These are phyloP conservation scores for Napeogenes sylphis DNA, from an alignment of 2,888 invertebrate species.

Conservation along the genomic window DNA sequence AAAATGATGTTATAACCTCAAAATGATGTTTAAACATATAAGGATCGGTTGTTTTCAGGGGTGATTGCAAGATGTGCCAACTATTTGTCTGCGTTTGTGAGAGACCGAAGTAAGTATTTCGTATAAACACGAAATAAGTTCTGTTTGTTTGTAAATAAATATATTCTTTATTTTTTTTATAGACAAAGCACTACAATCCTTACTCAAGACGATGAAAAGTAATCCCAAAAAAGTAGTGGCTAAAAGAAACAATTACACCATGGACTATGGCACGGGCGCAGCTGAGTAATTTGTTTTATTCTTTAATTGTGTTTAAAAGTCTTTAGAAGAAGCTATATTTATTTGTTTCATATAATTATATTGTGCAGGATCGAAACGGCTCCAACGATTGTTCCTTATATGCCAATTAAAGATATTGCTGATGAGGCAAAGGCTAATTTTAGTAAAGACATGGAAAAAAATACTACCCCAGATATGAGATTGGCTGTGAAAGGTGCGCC, in stretches of 20 bases:
- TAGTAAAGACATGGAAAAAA: slow-evolving; percentile 40
- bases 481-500: slow-evolving; percentile 49
- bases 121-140: neutral
- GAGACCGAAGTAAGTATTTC: slow-evolving; percentile 50
- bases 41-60: slow-evolving; percentile 42
- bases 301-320: neutral
- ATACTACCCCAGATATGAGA: slow-evolving; percentile 43
- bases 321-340: no score
- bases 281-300: slow-evolving; percentile 42
- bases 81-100: slow-evolving; percentile 54
- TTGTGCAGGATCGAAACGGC: slow-evolving; percentile 45
- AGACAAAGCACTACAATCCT: slow-evolving; percentile 45
- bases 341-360: neutral
- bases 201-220: slow-evolving; percentile 51
- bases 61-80: slow-evolving; percentile 46
- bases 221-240: slow-evolving; percentile 41
- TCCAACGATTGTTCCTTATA: slow-evolving; percentile 46
- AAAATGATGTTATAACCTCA: no score
- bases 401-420: slow-evolving; percentile 57
- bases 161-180: slow-evolving; percentile 5
- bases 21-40: neutral
- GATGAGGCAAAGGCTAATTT: slow-evolving; percentile 50
- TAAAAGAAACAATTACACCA: slow-evolving; percentile 42
- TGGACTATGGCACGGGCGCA: slow-evolving; percentile 50
- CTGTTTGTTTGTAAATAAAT: neutral